Conservation (phyloP, 37 sponge, comb jelly and placozoan species). For the Crambe crambe region DNA sequence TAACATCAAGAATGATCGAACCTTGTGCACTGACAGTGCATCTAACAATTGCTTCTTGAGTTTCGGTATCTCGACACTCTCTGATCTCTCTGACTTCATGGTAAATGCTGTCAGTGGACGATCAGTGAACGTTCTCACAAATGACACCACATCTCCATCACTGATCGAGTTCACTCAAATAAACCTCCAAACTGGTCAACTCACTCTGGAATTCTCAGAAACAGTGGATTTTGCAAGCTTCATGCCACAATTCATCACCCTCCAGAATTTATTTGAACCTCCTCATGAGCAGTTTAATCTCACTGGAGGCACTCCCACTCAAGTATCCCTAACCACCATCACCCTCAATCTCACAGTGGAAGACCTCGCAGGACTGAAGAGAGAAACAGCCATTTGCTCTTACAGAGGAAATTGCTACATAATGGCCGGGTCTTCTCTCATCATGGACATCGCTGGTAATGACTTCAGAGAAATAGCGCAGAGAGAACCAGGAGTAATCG, state of each 20-base stretch:
- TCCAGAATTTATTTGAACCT: conserved; percentile 82
- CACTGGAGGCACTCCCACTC: conserved; percentile 54
- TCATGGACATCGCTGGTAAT: conserved; percentile 75
- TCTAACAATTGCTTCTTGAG: conserved; percentile 65
- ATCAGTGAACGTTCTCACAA: conserved; percentile 37
- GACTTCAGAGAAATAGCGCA: conserved; percentile 43
- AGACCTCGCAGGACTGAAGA: conserved; percentile 73
- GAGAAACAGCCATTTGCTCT: conserved; percentile 60
- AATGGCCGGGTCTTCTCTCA: conserved; percentile 28
- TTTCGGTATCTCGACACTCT: conserved; percentile 42
- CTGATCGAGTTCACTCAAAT: conserved; percentile 69
- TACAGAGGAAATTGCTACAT: conserved; percentile 87
- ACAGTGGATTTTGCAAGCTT: conserved; percentile 60
- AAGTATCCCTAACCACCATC: conserved; percentile 43
- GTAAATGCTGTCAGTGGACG: conserved; percentile 34
- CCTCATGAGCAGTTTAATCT: conserved; percentile 53
- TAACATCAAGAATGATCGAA: conserved; percentile 55
- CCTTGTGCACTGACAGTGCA: conserved; percentile 47
- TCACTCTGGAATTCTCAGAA: conserved; percentile 77
- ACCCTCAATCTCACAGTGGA: conserved; percentile 53
- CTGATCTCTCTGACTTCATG: conserved; percentile 62
- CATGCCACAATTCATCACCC: conserved; percentile 50
- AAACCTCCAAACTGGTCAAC: conserved; percentile 73
- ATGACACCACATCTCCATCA: conserved; percentile 73
- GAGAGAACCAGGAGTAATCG: conserved; percentile 62